Conservation (phyloP, 2,797 vertebrate genomes). For the Agapornis canus region DNA sequence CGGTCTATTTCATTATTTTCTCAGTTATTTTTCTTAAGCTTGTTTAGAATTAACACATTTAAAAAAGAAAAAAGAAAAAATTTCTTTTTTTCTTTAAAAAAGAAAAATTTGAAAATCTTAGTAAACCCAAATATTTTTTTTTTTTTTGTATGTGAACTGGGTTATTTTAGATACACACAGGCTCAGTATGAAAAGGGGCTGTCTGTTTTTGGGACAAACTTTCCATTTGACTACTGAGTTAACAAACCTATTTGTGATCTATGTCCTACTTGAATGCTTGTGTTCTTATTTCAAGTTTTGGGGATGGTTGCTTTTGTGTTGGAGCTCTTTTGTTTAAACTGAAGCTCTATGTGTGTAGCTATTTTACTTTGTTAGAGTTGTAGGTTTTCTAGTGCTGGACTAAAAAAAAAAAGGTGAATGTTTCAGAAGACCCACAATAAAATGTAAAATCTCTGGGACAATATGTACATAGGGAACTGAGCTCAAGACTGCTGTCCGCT, state of each 20-base stretch:
- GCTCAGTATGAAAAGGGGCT: background rate
- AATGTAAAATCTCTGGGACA: background rate
- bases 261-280: background rate
- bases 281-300: background rate
- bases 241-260: background rate
- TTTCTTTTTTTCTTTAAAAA: too few relatives aligned
- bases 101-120: background rate
- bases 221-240: background rate
- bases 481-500: accelerated
- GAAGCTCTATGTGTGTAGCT: background rate
- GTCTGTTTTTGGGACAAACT: background rate
- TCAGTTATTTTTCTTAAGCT: constrained; percentile 38
- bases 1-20: background rate
- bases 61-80: background rate
- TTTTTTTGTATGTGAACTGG: background rate
- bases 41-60: constrained; percentile 4
- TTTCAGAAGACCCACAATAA: background rate
- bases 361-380: background rate
- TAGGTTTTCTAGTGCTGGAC: background rate
- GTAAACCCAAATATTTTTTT: background rate
- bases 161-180: background rate
- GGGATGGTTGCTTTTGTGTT: background rate
- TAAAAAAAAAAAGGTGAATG: background rate
- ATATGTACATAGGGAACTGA: background rate
- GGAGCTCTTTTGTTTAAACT: background rate